phyloP scores from a whole-genome alignment of 2,113 vertebrate species.

The Vulpes ferrilata region DNA sequence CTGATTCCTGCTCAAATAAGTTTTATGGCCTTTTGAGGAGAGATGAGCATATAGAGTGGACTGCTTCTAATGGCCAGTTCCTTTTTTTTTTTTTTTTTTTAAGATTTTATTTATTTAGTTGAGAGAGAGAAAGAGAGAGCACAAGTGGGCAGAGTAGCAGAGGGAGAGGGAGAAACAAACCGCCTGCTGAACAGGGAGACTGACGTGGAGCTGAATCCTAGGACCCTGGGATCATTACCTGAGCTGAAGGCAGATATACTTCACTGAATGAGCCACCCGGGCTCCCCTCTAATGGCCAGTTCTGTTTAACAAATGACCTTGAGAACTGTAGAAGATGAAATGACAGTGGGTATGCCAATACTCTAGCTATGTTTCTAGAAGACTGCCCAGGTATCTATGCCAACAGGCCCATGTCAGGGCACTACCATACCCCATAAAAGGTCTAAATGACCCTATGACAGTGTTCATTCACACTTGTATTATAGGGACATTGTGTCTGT shows the following conservation, averaged over 20 bases:
- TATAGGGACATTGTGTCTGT: neutral
- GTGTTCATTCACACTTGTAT: neutral
- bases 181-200: neutral
- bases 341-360: neutral
- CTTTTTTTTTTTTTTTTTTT: neutral
- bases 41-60: neutral
- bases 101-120: neutral
- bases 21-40: neutral
- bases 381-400: neutral
- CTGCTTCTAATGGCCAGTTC: neutral
- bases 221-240: neutral
- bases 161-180: neutral
- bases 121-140: neutral
- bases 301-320: neutral
- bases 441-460: neutral
- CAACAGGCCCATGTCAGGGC: neutral
- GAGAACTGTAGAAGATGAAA: neutral
- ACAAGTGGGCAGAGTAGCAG: accelerated
- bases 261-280: neutral
- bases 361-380: neutral
- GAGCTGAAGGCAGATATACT: neutral
- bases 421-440: neutral
- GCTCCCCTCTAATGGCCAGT: neutral
- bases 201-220: neutral
- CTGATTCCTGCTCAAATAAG: neutral